Percentiles rank a stretch among this genome's conserved stretches.
Evolutionary conservation across 2,888 invertebrate species (phyloP).

Genomic region (Geotrupes spiniger): DNA sequence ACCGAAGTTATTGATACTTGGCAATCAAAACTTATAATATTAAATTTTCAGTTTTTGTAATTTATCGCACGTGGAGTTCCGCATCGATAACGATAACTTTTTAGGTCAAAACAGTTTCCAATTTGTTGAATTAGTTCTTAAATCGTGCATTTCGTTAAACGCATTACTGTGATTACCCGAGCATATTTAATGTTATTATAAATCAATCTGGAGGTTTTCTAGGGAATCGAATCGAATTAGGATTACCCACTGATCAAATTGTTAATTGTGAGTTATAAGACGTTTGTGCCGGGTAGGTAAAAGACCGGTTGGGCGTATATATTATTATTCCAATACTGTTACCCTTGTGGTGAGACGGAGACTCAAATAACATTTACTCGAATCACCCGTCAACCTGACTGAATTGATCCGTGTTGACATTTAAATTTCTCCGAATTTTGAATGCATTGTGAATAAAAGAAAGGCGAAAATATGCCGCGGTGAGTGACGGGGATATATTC

Average conservation of each 20-base stretch:
- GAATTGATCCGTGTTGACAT: conserved; percentile 51
- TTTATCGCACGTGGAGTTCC: too few relatives aligned
- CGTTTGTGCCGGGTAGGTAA: conserved; percentile 24
- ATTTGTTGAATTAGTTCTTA: too few relatives aligned
- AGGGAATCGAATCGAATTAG: conserved; percentile 34
- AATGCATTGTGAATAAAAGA: conserved; percentile 44
- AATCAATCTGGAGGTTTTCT: conserved; percentile 31
- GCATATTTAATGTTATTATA: conserved; percentile 32
- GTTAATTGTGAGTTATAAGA: conserved; percentile 42
- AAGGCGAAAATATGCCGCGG: conserved; percentile 30
- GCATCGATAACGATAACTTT: too few relatives aligned
- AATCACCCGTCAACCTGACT: conserved; percentile 37
- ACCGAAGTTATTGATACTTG: too few relatives aligned
- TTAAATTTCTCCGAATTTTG: conserved; percentile 51
- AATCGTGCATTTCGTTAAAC: too few relatives aligned
- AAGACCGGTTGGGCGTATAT: conserved; percentile 21
- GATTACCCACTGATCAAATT: conserved; percentile 36
- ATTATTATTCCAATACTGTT: too few relatives aligned
- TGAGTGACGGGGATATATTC: conserved; percentile 36
- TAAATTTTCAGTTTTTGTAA: too few relatives aligned
- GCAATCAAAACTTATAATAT: too few relatives aligned
- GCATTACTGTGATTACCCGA: conserved; percentile 27
- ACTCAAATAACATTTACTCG: neutral
- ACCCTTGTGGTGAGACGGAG: too few relatives aligned
- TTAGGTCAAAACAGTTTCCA: too few relatives aligned